phyloP scores from a whole-genome alignment of 2,888 invertebrate species.

The Drosophila mettleri region DNA sequence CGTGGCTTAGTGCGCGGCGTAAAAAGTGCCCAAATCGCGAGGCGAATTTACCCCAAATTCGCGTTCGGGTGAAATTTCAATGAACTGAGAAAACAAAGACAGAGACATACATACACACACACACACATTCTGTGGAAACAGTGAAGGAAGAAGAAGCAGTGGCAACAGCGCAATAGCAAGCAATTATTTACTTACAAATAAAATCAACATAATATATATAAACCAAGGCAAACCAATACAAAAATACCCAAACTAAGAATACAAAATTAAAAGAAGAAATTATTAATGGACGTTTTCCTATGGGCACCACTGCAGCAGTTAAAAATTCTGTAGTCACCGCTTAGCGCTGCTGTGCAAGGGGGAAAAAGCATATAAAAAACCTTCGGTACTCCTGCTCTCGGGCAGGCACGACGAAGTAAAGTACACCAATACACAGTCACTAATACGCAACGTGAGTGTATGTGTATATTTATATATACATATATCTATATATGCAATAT shows the following conservation, averaged over 20 bases:
- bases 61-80: conserved; percentile 82
- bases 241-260: conserved; percentile 12
- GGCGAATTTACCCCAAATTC: conserved; percentile 74
- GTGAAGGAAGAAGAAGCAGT: conserved; percentile 67
- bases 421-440: conserved; percentile 59
- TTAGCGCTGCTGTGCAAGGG: conserved; percentile 48
- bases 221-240: conserved; percentile 50
- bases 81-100: conserved; percentile 83
- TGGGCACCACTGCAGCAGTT: conserved; percentile 11
- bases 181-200: conserved; percentile 77
- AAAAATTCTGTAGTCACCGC: conserved; percentile 41
- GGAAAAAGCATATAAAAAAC: conserved; percentile 46
- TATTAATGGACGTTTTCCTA: conserved; percentile 17
- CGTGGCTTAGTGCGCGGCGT: conserved; percentile 52
- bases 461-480: conserved; percentile 28
- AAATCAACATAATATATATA: conserved; percentile 58
- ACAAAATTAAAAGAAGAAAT: conserved; percentile 17
- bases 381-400: conserved; percentile 69
- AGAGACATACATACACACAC: conserved; percentile 63
- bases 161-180: conserved; percentile 79
- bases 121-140: conserved; percentile 57
- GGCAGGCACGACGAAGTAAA: conserved; percentile 56
- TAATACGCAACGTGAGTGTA: conserved; percentile 37
- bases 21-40: conserved; percentile 65
- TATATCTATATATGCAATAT: conserved; percentile 55